Percentiles rank a stretch among this genome's conserved stretches.
phyloP scores from a whole-genome alignment of 2,113 vertebrate species.

The Gavia stellata region DNA sequence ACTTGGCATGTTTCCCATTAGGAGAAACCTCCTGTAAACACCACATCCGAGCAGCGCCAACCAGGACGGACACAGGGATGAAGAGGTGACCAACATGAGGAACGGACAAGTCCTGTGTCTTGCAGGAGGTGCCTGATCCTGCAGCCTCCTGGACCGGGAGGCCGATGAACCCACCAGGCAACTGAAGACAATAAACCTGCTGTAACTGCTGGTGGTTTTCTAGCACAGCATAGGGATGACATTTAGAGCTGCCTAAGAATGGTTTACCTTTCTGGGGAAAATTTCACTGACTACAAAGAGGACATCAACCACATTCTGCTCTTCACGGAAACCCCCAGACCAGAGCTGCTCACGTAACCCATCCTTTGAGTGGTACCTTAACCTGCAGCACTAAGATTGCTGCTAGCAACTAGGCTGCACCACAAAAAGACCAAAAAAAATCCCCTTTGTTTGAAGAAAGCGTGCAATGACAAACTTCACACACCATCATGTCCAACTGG shows the following conservation, averaged over 20 bases:
- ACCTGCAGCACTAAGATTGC: neutral
- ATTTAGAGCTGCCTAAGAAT: neutral
- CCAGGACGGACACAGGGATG: neutral
- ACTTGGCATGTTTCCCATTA: neutral
- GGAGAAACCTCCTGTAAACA: neutral
- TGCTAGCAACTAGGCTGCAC: neutral
- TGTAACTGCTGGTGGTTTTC: neutral
- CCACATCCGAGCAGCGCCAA: neutral
- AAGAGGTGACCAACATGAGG: neutral
- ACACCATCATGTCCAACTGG: neutral
- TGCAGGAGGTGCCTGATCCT: neutral
- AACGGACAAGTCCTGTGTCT: fast-evolving
- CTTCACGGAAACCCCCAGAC: neutral
- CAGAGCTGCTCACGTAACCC: neutral
- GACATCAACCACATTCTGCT: neutral
- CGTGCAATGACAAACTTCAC: neutral
- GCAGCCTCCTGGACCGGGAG: neutral
- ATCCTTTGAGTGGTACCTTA: neutral
- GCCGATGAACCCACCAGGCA: neutral
- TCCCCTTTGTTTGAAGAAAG: neutral
- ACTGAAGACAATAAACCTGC: neutral
- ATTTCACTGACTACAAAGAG: neutral
- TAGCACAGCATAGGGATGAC: neutral
- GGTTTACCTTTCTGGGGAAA: neutral
- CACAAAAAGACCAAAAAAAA: neutral